Evolutionary conservation across 2,113 vertebrate species (phyloP).

Genomic region (Ceyx melanurus): DNA sequence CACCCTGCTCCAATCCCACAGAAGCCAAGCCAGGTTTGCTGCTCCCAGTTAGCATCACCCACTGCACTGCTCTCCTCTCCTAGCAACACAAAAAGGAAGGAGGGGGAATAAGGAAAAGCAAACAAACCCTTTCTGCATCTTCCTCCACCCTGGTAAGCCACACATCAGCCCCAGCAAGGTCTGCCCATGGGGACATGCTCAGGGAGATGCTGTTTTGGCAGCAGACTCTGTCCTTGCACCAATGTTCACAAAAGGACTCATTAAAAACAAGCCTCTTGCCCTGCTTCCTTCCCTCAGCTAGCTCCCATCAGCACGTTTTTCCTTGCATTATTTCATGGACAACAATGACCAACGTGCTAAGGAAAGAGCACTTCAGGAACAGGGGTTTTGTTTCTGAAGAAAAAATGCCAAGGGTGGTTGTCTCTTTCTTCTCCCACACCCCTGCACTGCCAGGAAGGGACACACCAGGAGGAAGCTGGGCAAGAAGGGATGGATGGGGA

Average conservation of each 20-base stretch:
- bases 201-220: constrained; percentile 63
- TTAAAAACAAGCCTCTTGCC: constrained; percentile 43
- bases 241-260: constrained; percentile 31
- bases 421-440: background rate
- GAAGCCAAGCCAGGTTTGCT: constrained; percentile 75
- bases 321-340: constrained; percentile 52
- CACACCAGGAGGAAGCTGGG: background rate
- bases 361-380: constrained; percentile 21
- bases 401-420: background rate
- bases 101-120: background rate
- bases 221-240: constrained; percentile 21
- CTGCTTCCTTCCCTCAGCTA: constrained; percentile 48
- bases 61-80: constrained; percentile 72
- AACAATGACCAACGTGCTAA: constrained; percentile 2
- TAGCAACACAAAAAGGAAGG: constrained; percentile 31
- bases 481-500: background rate
- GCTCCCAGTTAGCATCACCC: constrained; percentile 79
- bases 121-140: background rate
- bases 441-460: background rate
- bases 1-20: constrained; percentile 38
- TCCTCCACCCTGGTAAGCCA: constrained; percentile 72
- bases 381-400: background rate
- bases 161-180: constrained; percentile 72
- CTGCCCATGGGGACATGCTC: constrained; percentile 62
- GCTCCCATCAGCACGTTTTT: constrained; percentile 43